These are phyloP conservation scores for Parasteatoda tepidariorum DNA, from an alignment of 1,140 invertebrate genomes.

Conservation along the genomic window DNA sequence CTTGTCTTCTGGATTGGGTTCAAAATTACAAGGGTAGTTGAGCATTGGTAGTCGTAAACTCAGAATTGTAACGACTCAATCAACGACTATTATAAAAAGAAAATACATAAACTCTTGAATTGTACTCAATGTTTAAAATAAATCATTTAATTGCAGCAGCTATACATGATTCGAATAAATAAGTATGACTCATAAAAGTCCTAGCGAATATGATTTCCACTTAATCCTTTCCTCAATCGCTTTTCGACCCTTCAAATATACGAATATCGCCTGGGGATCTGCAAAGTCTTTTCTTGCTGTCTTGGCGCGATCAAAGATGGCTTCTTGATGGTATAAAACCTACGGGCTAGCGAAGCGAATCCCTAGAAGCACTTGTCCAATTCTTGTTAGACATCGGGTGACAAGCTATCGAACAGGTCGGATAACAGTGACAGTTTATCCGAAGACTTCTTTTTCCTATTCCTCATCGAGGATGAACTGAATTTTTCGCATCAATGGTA, in stretches of 20 bases:
- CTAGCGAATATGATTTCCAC: constrained; percentile 30
- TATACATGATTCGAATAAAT: too few species aligned
- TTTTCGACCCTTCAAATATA: neutral
- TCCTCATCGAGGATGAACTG: too few species aligned
- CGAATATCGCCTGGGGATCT: neutral
- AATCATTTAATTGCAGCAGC: too few species aligned
- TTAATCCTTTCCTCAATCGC: neutral
- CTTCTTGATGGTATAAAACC: constrained; percentile 3
- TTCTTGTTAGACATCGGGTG: constrained; percentile 38
- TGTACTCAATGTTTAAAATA: too few species aligned
- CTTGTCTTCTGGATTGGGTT: too few species aligned
- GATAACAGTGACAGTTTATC: constrained; percentile 48
- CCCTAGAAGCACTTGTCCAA: constrained; percentile 8
- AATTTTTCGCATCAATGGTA: neutral
- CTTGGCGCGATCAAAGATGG: constrained; percentile 22
- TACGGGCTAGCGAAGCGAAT: neutral
- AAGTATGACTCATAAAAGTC: too few species aligned
- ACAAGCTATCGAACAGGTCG: constrained; percentile 27
- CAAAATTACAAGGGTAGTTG: too few species aligned
- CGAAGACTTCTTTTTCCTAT: neutral
- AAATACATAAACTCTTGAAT: too few species aligned
- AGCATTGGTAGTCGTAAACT: too few species aligned
- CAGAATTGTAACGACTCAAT: too few species aligned
- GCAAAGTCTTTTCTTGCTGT: constrained; percentile 16
- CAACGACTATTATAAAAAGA: too few species aligned